Evolutionary conservation across 2,888 invertebrate species (phyloP).

Genomic region (Micoletzkya japonica): DNA sequence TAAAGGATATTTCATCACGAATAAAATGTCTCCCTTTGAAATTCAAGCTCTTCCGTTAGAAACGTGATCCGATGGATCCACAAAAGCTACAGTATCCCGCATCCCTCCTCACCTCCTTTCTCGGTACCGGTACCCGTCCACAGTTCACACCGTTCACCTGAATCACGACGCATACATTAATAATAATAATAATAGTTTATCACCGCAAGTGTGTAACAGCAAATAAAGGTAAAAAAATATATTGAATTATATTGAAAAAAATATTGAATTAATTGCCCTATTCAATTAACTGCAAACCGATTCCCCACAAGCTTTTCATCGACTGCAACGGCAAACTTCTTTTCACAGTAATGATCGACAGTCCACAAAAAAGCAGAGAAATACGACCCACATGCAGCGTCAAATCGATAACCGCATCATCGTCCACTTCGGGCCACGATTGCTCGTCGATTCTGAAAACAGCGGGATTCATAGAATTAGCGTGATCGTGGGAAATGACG

Average conservation of each 20-base stretch:
- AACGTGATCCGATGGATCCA: not conserved
- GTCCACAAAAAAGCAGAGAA: not conserved
- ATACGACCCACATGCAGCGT: slow-evolving; percentile 31
- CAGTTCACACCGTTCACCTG: slow-evolving; percentile 51
- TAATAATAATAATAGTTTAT: too few relatives aligned
- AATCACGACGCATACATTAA: slow-evolving; percentile 14
- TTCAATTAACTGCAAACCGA: too few relatives aligned
- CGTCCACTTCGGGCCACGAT: slow-evolving; percentile 54
- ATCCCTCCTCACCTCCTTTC: slow-evolving; percentile 29
- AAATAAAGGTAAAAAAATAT: too few relatives aligned
- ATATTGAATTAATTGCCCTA: not conserved
- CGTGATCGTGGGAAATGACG: too few relatives aligned
- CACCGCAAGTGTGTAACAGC: too few relatives aligned
- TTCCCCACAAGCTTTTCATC: too few relatives aligned
- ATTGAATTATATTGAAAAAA: not conserved
- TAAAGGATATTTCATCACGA: not conserved
- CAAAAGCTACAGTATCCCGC: not conserved
- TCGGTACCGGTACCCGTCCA: slow-evolving; percentile 41
- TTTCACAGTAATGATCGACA: not conserved
- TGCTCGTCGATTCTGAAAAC: slow-evolving; percentile 34
- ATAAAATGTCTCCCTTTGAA: not conserved
- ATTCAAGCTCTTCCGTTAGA: not conserved
- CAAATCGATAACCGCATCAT: slow-evolving; percentile 52
- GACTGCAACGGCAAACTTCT: not conserved
- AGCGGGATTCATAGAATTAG: too few relatives aligned